Conservation (phyloP, 92 coral and sea anemone genomes). For the Bergia puertoricense region DNA sequence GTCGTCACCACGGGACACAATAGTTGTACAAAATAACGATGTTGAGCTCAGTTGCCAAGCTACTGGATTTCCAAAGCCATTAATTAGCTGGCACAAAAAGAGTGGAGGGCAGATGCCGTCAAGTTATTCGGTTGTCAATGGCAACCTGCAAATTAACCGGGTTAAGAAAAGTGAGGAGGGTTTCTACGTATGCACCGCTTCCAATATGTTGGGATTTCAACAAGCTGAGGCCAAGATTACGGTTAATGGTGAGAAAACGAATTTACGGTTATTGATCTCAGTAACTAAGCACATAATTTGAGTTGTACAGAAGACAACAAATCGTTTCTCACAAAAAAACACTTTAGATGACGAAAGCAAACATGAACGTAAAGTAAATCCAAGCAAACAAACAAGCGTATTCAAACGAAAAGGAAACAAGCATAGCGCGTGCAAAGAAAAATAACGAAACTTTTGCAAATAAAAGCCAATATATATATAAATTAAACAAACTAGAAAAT, state of each 20-base stretch:
- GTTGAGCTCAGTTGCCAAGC: constrained; percentile 52
- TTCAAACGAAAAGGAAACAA: too few species aligned
- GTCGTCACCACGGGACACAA: constrained; percentile 28
- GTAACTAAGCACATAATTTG: too few species aligned
- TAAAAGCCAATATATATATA: too few species aligned
- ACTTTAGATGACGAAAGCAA: too few species aligned
- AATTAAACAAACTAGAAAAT: too few species aligned
- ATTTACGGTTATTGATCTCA: too few species aligned
- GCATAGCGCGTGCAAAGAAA: too few species aligned
- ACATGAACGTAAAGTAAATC: too few species aligned
- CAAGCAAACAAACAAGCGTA: too few species aligned
- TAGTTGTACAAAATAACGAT: constrained; percentile 43
- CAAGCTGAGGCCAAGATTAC: constrained; percentile 49
- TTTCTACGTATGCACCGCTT: constrained; percentile 41
- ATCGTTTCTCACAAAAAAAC: too few species aligned
- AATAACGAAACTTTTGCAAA: too few species aligned
- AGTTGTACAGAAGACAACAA: too few species aligned
- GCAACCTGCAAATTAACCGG: constrained; percentile 37
- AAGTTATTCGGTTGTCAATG: constrained; percentile 22
- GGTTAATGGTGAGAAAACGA: constrained; percentile 40
- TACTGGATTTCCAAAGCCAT: constrained; percentile 50
- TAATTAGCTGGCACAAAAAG: constrained; percentile 58
- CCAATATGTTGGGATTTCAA: constrained; percentile 50
- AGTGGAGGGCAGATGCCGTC: constrained; percentile 45
- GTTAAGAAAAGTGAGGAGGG: constrained; percentile 54